A percentile compares a stretch with the other conserved stretches of the same genome.
phyloP scores from a whole-genome alignment of 2,797 vertebrate species.

The Rhabdophis nuchalis region DNA sequence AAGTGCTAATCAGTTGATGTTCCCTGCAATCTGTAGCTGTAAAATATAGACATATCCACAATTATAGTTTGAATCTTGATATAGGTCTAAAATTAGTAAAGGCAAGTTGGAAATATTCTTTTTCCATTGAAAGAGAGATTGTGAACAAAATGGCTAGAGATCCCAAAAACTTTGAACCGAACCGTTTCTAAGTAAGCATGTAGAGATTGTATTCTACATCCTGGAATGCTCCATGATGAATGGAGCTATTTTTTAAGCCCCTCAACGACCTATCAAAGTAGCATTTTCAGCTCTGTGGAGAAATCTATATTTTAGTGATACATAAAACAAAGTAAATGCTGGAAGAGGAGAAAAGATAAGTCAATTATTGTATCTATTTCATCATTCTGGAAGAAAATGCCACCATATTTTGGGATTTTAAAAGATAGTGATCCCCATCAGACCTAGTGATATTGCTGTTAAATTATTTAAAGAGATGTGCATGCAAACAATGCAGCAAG shows the following conservation, averaged over 20 bases:
- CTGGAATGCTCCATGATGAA: background rate
- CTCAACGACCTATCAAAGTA: background rate
- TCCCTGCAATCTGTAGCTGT: background rate
- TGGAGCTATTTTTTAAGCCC: background rate
- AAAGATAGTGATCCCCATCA: background rate
- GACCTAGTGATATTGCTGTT: background rate
- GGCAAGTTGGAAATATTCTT: background rate
- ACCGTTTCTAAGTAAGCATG: background rate
- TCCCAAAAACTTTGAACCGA: background rate
- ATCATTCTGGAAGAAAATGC: background rate
- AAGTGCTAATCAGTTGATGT: background rate
- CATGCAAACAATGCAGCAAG: background rate
- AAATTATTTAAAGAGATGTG: background rate
- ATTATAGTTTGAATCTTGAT: background rate
- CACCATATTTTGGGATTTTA: background rate
- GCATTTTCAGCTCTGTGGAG: background rate
- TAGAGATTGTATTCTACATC: background rate
- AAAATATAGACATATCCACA: background rate
- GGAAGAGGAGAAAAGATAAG: background rate
- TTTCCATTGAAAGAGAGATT: background rate
- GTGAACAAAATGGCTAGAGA: background rate
- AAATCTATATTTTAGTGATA: background rate
- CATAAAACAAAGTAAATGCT: background rate
- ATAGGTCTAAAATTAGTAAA: background rate
- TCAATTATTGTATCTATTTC: background rate